Evolutionary conservation across 2,113 vertebrate species (phyloP).

Genomic region (Pimephales promelas): DNA sequence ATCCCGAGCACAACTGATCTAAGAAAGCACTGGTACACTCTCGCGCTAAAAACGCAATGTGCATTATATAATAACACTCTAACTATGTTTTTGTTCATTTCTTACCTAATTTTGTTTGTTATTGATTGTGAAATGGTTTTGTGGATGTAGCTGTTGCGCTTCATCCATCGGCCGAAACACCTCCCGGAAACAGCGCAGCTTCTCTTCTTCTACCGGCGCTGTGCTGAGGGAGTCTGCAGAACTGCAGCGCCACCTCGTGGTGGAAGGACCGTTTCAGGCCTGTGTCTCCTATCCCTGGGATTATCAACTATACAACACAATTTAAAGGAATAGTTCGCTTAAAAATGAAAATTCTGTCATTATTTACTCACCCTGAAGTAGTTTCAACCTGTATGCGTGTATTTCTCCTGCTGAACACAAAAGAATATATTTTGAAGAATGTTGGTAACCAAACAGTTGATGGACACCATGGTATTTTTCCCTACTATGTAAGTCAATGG

Average conservation of each 20-base stretch:
- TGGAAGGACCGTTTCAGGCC: background rate
- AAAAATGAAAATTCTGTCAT: too few relatives aligned
- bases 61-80: background rate
- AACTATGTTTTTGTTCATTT: background rate
- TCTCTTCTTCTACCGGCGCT: background rate
- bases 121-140: constrained; percentile 44
- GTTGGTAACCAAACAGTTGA: too few relatives aligned
- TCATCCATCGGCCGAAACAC: constrained; percentile 35
- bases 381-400: too few relatives aligned
- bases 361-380: too few relatives aligned
- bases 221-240: accelerated
- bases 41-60: background rate
- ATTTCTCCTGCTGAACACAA: too few relatives aligned
- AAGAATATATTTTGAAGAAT: too few relatives aligned
- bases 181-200: constrained; percentile 65
- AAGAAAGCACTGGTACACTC: background rate
- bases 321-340: too few relatives aligned
- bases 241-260: constrained; percentile 57
- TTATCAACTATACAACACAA: too few relatives aligned
- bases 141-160: constrained; percentile 69
- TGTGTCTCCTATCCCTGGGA: background rate
- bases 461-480: too few relatives aligned
- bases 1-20: background rate
- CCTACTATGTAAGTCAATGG: too few relatives aligned
- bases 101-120: constrained; percentile 61